A percentile compares a stretch with the other conserved stretches of the same genome.
These are phyloP conservation scores for Psephotus haematonotus DNA, from an alignment of 2,113 vertebrate genomes.

Conservation along the genomic window DNA sequence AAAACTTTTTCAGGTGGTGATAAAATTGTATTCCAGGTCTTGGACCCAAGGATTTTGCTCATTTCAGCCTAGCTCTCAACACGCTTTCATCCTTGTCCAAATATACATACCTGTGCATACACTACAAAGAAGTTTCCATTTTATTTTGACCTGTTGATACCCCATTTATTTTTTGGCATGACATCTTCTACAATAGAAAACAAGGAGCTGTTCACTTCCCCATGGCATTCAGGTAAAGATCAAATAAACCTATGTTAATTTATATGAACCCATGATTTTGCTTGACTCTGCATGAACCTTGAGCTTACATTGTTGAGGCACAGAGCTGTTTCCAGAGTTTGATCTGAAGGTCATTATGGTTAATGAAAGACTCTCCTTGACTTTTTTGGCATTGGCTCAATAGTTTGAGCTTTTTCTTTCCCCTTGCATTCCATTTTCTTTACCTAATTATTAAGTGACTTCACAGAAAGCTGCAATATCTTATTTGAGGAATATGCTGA, in stretches of 20 bases:
- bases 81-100: background rate
- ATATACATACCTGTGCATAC: background rate
- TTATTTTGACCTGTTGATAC: background rate
- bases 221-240: background rate
- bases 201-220: background rate
- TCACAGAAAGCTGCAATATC: background rate
- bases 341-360: background rate
- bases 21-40: background rate
- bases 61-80: background rate
- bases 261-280: background rate
- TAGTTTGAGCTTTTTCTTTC: background rate
- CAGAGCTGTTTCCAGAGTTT: background rate
- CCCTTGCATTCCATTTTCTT: background rate
- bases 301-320: background rate
- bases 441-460: background rate
- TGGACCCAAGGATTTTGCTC: background rate
- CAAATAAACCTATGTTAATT: background rate
- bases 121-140: background rate
- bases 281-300: background rate
- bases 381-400: background rate
- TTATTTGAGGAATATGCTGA: background rate
- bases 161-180: background rate
- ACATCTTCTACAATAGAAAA: background rate
- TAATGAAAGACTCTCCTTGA: background rate
- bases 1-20: background rate